phyloP scores from a whole-genome alignment of 2,888 invertebrate genomes.

The Limnephilus lunatus region DNA sequence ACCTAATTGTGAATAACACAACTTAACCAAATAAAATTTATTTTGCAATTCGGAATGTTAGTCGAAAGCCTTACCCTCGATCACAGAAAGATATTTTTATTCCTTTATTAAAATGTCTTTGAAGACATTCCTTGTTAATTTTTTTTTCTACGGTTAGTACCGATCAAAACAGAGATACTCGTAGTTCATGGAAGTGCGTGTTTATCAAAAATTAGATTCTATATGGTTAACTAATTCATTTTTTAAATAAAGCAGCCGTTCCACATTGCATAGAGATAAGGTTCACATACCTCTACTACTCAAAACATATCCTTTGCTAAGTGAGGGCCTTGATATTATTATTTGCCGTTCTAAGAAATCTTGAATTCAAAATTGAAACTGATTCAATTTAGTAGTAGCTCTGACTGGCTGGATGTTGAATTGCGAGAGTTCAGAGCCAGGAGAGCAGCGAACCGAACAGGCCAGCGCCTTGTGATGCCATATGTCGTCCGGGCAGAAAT shows the following conservation, averaged over 20 bases:
- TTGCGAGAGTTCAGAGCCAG: neutral
- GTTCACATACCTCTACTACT: neutral
- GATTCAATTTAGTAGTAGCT: neutral
- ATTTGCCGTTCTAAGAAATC: conserved; percentile 7
- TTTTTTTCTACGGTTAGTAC: neutral
- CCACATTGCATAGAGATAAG: neutral
- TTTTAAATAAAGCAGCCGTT: neutral
- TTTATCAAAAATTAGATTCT: neutral
- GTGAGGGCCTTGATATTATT: neutral
- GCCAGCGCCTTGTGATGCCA: conserved; percentile 38
- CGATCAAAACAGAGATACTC: neutral
- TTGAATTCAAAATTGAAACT: neutral
- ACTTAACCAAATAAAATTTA: too few species aligned
- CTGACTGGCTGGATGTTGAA: neutral
- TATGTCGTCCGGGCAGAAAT: conserved; percentile 22
- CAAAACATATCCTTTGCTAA: neutral
- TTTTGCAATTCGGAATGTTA: too few species aligned
- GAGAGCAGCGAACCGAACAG: conserved; percentile 36
- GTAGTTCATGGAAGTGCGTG: neutral
- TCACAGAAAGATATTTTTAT: too few species aligned
- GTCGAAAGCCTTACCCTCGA: too few species aligned
- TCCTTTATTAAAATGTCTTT: too few species aligned
- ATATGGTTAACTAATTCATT: neutral
- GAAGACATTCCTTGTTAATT: too few species aligned
- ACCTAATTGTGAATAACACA: too few species aligned